These are phyloP conservation scores for Sapayoa aenigma DNA, from an alignment of 2,113 vertebrate species.

Conservation along the genomic window DNA sequence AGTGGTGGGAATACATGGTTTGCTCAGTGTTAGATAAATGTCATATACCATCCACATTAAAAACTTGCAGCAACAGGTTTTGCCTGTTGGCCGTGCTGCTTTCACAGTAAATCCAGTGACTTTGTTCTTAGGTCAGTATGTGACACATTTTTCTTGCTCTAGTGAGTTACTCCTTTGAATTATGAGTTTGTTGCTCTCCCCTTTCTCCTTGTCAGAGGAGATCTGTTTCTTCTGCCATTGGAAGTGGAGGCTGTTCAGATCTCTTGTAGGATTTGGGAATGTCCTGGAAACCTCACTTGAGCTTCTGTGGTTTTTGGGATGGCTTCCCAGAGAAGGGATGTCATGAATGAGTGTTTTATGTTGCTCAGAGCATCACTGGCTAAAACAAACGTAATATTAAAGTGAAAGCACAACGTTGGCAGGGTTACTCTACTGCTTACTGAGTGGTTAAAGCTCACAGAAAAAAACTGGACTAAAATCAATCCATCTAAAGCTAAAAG, in stretches of 20 bases:
- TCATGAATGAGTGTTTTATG: not conserved
- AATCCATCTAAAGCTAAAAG: not conserved
- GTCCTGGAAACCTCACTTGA: not conserved
- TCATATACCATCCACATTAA: not conserved
- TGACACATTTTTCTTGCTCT: fast-evolving
- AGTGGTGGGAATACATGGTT: not conserved
- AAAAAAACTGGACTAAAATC: not conserved
- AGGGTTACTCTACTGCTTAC: not conserved
- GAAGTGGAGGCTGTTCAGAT: not conserved
- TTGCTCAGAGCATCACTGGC: not conserved
- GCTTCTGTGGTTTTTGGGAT: not conserved
- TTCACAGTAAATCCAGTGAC: not conserved
- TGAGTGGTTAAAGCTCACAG: not conserved
- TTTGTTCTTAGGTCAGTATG: not conserved
- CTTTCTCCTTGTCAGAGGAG: not conserved
- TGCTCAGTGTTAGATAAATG: not conserved
- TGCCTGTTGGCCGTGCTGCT: not conserved
- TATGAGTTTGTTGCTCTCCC: not conserved
- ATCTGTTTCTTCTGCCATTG: not conserved
- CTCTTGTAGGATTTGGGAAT: not conserved
- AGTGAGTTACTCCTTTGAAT: not conserved
- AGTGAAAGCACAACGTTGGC: not conserved
- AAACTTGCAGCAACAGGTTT: not conserved
- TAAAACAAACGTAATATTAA: not conserved
- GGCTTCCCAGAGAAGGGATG: not conserved